Evolutionary conservation across 2,797 vertebrate species (phyloP), one percentile per base, ranked within the genome.

Genomic region (Acridotheres tristis): DNA sequence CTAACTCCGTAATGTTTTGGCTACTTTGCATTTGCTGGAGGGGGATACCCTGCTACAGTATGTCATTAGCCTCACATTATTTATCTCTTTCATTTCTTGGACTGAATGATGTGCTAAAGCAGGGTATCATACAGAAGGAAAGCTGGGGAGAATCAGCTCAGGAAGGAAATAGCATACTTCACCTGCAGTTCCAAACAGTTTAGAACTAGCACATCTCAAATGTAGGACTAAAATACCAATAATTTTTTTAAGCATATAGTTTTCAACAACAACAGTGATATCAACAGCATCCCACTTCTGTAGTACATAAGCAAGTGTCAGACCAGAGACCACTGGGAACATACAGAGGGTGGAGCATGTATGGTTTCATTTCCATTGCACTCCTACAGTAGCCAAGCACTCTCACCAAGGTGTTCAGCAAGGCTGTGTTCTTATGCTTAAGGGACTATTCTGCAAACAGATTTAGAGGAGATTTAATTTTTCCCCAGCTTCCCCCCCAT

Each of bases 291-390:
- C 47, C 27, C 26, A 48, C 9, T 75, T 54, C 51, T 38, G 17
- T 36, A 45, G 11, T 72, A 36, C 0, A 0, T 53, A 79, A 76
- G 23, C 45, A 83, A 57, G 57, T 19, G 7, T 57, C 61, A 88
- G 16, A 40, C 5, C 42, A 74, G 53, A 81, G 38, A 54, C 30
- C 5, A 4, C 38, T 36, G 58, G 27, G 38, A 36, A 47, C 36
- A 47, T 11, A 40, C 0, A 1, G 2, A 67, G 34, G 11, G 38
- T 77, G 36, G 10, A 77, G 9, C 14, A 45, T 3, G 9, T 16
- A 23, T 7, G 18, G 20, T 54, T 59, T 80, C 21, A 66, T 40
- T 77, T 25, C 13, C 40, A 61, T 5, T 0, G 0, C 5, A 8
- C 4, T 53, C n/a, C 30, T 48, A 27, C 17, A 51, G 27, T 10